Percentiles rank a stretch among this genome's conserved stretches.
phyloP scores from a whole-genome alignment of 2,113 vertebrate genomes.

The Neolamprologus hecqui region DNA sequence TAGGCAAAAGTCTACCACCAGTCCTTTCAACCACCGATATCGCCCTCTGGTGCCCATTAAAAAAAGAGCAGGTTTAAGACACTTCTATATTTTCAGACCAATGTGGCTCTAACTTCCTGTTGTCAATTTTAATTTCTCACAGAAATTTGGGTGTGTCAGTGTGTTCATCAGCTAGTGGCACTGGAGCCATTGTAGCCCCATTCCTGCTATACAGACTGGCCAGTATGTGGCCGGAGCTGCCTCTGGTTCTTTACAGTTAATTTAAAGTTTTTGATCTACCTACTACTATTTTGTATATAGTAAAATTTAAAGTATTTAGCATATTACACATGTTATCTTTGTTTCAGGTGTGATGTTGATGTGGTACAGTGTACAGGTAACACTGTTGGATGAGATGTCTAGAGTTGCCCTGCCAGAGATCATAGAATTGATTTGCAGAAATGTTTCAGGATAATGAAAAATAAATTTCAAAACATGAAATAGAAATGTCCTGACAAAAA shows the following conservation, averaged over 20 bases:
- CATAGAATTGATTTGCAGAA: background rate
- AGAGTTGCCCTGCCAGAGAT: conserved; percentile 4
- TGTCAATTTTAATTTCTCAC: background rate
- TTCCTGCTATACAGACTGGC: background rate
- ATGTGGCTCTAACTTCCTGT: background rate
- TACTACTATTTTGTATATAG: background rate
- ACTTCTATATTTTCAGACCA: background rate
- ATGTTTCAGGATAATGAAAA: background rate
- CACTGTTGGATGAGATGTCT: background rate
- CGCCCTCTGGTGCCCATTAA: background rate
- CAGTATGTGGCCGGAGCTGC: background rate
- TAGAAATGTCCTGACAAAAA: background rate
- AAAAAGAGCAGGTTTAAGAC: background rate
- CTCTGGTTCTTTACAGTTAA: background rate
- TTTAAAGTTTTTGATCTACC: background rate
- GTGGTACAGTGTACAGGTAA: conserved; percentile 1
- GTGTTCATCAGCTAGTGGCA: background rate
- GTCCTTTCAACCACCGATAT: background rate
- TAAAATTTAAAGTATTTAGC: background rate
- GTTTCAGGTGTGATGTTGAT: background rate
- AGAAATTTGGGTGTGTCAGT: background rate
- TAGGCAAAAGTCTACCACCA: background rate
- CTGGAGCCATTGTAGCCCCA: background rate
- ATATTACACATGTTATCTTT: background rate
- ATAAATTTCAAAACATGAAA: background rate